Percentiles rank a stretch among this genome's conserved stretches.
phyloP scores from a whole-genome alignment of 2,113 vertebrate species.

The Chionomys nivalis region DNA sequence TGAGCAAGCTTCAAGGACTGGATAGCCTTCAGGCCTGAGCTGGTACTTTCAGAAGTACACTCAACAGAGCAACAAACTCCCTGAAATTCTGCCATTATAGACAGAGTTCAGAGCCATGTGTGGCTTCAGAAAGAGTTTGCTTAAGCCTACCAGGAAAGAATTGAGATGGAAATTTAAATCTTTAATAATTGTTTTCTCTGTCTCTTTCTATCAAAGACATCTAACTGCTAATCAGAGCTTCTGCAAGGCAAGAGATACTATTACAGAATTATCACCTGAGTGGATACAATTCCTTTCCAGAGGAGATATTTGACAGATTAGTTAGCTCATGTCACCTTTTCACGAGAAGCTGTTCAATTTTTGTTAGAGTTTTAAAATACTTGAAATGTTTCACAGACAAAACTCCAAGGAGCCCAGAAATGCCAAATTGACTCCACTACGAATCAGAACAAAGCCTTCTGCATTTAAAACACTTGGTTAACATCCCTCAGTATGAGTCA shows the following conservation, averaged over 20 bases:
- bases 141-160: not conserved
- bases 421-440: not conserved
- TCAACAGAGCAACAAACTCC: not conserved
- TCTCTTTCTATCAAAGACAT: constrained; percentile 67
- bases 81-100: not conserved
- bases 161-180: constrained; percentile 43
- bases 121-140: not conserved
- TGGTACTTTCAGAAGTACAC: not conserved
- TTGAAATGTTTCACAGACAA: constrained; percentile 44
- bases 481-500: constrained; percentile 20
- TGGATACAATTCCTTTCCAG: constrained; percentile 57
- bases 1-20: not conserved
- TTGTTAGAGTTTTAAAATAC: constrained; percentile 46
- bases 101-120: not conserved
- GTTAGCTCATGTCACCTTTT: constrained; percentile 58
- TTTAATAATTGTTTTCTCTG: constrained; percentile 74
- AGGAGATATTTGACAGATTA: constrained; percentile 70
- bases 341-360: constrained; percentile 48
- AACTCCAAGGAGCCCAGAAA: constrained; percentile 5
- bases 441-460: constrained; percentile 7
- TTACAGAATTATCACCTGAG: constrained; percentile 66
- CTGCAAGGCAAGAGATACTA: constrained; percentile 41
- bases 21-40: not conserved
- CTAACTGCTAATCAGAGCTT: constrained; percentile 71
- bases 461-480: not conserved